Conservation (phyloP, 2,888 invertebrate species). For the Eremobia ochroleuca region DNA sequence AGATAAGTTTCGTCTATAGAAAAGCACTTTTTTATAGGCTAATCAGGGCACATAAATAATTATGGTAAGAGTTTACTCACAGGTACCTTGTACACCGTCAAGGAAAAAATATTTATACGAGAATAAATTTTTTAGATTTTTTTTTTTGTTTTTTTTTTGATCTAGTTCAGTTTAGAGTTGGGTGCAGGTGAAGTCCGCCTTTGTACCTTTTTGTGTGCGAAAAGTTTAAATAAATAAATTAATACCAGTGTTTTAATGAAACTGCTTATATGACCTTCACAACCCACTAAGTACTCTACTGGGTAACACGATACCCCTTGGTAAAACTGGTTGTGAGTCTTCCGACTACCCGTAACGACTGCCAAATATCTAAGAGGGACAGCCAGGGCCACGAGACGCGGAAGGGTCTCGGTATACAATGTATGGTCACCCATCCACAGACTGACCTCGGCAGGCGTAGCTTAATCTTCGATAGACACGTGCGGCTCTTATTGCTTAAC, state of each 20-base stretch:
- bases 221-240: too few species aligned
- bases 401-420: too few species aligned
- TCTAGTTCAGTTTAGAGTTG: background rate
- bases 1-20: conserved; percentile 43
- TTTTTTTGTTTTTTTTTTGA: too few species aligned
- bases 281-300: too few species aligned
- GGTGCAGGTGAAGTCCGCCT: too few species aligned
- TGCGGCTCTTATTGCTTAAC: background rate
- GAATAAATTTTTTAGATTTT: too few species aligned
- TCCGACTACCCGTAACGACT: background rate
- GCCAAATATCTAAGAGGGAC: background rate
- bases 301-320: background rate
- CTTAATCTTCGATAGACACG: background rate
- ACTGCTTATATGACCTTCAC: background rate
- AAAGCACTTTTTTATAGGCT: conserved; percentile 24
- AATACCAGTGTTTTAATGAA: background rate
- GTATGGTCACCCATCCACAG: background rate
- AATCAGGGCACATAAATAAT: conserved; percentile 48
- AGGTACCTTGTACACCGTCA: background rate
- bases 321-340: background rate
- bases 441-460: background rate
- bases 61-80: conserved; percentile 29
- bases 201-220: too few species aligned
- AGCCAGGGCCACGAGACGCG: too few species aligned
- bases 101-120: background rate